These are phyloP conservation scores for Amitus sp. DNA, from an alignment of 2,888 invertebrate species.

Conservation along the genomic window DNA sequence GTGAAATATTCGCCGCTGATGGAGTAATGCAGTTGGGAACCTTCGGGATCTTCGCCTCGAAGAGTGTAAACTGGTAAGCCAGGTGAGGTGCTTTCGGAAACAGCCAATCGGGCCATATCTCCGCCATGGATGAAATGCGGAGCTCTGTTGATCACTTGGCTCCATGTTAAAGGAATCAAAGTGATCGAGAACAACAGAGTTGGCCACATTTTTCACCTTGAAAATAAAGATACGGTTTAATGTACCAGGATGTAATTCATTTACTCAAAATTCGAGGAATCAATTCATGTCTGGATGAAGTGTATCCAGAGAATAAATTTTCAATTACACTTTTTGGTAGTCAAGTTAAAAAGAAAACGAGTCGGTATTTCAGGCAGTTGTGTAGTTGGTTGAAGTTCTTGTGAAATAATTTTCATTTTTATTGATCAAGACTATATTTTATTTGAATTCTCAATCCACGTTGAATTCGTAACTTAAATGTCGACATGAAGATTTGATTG, in stretches of 20 bases:
- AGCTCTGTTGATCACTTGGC: conserved; percentile 75
- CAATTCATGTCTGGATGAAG: too few species aligned
- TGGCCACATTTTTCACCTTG: conserved; percentile 54
- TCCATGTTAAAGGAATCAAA: conserved; percentile 49
- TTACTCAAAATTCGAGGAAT: neutral
- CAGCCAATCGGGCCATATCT: conserved; percentile 80
- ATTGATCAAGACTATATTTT: too few species aligned
- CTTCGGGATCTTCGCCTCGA: conserved; percentile 81
- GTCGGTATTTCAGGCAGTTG: too few species aligned
- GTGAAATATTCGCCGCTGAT: conserved; percentile 85
- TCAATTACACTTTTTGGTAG: too few species aligned
- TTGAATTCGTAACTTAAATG: too few species aligned
- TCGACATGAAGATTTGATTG: too few species aligned
- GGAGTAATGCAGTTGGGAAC: conserved; percentile 77
- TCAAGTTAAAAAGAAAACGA: too few species aligned
- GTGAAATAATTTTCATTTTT: too few species aligned
- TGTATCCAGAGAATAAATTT: too few species aligned
- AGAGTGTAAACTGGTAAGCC: conserved; percentile 82
- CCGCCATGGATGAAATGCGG: conserved; percentile 82
- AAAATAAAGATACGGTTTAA: conserved; percentile 12
- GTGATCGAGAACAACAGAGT: conserved; percentile 46
- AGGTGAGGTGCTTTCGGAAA: conserved; percentile 79
- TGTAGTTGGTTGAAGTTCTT: too few species aligned
- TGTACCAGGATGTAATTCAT: too few species aligned
- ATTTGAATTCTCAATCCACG: too few species aligned